Conservation (phyloP, 2,888 invertebrate species). For the Polyommatus icarus region DNA sequence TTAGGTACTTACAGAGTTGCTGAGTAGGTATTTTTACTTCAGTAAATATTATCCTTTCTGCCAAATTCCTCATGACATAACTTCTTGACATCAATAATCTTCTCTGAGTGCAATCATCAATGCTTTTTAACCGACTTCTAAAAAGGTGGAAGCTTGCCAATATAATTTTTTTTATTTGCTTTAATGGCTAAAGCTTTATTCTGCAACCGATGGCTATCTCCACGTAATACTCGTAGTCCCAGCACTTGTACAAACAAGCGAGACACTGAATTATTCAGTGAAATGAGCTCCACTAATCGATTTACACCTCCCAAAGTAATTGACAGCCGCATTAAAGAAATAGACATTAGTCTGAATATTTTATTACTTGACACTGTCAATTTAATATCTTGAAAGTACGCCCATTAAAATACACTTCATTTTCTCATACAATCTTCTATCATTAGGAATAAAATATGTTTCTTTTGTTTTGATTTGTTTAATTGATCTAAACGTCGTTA, state of each 20-base stretch:
- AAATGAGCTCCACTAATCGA: conserved; percentile 68
- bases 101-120: no score
- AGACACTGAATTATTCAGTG: conserved; percentile 74
- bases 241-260: conserved; percentile 77
- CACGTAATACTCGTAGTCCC: conserved; percentile 38
- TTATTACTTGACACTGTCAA: conserved; percentile 9
- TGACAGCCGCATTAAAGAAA: conserved; percentile 31
- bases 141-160: no score
- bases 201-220: background rate
- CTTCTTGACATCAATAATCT: no score
- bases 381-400: conserved; percentile 4
- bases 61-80: no score
- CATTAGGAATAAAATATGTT: background rate
- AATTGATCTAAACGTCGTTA: background rate
- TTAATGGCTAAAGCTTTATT: background rate
- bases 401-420: background rate
- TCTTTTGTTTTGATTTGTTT: background rate
- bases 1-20: no score
- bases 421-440: background rate
- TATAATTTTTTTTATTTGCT: background rate
- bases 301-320: conserved; percentile 68
- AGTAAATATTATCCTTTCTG: no score
- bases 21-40: no score
- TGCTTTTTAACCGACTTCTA: no score
- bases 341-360: conserved; percentile 23